phyloP scores from a whole-genome alignment of 1,140 invertebrate species.

The Drosophila lacertosa region DNA sequence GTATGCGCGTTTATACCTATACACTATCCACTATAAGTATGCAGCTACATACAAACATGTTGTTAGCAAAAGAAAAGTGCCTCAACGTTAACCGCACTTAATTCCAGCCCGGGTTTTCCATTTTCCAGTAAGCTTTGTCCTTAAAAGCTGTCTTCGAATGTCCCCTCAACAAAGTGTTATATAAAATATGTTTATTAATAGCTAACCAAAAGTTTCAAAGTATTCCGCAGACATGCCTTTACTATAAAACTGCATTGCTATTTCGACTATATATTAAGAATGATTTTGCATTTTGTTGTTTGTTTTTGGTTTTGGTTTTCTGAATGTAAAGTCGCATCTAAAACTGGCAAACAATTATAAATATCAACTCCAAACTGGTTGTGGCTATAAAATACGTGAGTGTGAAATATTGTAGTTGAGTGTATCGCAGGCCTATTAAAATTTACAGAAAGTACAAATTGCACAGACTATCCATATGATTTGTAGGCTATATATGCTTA shows the following conservation, averaged over 20 bases:
- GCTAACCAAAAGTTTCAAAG: not conserved
- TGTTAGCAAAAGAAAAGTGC: conserved; percentile 29
- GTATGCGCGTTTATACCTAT: conserved; percentile 20
- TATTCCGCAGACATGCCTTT: no score
- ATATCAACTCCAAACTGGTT: conserved; percentile 37
- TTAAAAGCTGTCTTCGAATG: not conserved
- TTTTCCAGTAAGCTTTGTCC: conserved; percentile 2
- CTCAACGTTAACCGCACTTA: conserved; percentile 18
- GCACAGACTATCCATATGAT: conserved; percentile 21
- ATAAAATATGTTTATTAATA: not conserved
- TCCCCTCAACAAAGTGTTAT: not conserved
- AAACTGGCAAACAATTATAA: conserved; percentile 42
- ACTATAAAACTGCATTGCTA: no score
- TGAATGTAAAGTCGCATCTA: conserved; percentile 63
- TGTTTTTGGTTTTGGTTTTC: no score
- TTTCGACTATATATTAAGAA: not conserved
- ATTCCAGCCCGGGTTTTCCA: not conserved
- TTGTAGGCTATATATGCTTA: conserved; percentile 11
- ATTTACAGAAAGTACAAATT: conserved; percentile 51
- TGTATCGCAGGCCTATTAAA: conserved; percentile 52
- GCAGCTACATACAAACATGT: conserved; percentile 12
- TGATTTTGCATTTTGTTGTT: conserved; percentile 8
- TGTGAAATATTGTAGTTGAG: not conserved
- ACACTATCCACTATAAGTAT: conserved; percentile 15
- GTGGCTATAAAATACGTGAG: conserved; percentile 39